Evolutionary conservation across 2,888 invertebrate species (phyloP), one percentile per base, ranked within the genome.

Genomic region (Uloborus plumipes): DNA sequence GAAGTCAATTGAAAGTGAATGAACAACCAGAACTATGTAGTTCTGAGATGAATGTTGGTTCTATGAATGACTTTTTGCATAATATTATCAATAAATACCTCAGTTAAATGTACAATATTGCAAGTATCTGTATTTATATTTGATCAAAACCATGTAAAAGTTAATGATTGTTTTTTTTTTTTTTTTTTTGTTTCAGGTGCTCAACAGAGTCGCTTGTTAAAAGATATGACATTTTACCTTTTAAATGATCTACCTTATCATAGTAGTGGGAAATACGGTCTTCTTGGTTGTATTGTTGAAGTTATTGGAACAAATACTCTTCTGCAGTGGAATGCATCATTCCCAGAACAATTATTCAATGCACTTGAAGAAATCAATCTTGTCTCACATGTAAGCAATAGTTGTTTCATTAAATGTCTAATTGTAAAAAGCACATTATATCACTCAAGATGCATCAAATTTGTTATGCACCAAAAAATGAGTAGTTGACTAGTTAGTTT

Each of bases 331-430:
- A 87, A 88, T 82, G 89, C 90, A 16, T 85, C 88, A 82, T 87
- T 91, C 47, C 89, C 90, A 2, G 84, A 84, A 26, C 87, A 88
- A 20, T 86, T 91, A 2, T 85, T 90, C 22, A 62, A 84, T 20
- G 88, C 89, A 75, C 86, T 90, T 78, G 86, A 87, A 58, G 90
- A 90, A 85, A 88, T 88, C 66, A 87, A 88, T 3, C 86, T 90
- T 70, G 88, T 89, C 16, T 88, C 89, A 69, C 89, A 90, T 87
- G 91, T 90, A 88, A 87, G 89, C 39, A 11, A 1, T 39, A 39
- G 39, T 39, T 39, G 1, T 39, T 39, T 39, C 39, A 9, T 39
- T 39, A 39, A 39, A 39, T 39, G 6, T 39, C 7, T 4, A 31
- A 31, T 4, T 31, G 7, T 2, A 39, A 39, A 39, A 39, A 39